A percentile compares a stretch with the other conserved stretches of the same genome.
These are phyloP conservation scores for Drosophila bipectinata DNA, from an alignment of 1,140 invertebrate species.

Conservation along the genomic window DNA sequence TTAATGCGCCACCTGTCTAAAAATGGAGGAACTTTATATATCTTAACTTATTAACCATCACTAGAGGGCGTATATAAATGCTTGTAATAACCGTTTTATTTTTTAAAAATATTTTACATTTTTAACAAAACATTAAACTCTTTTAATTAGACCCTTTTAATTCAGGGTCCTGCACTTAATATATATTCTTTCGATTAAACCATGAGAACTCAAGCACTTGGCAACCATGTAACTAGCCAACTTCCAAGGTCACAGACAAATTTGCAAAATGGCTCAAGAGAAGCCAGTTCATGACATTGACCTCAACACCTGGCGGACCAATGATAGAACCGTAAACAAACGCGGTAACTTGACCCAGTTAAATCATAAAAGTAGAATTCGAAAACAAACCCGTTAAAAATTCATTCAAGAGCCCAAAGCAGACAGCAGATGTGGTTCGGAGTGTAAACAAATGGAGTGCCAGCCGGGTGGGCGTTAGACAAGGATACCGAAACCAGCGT, in stretches of 20 bases:
- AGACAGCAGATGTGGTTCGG: conserved; percentile 16
- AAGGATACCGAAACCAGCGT: conserved; percentile 1
- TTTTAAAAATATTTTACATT: too few species aligned
- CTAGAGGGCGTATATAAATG: neutral
- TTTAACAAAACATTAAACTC: too few species aligned
- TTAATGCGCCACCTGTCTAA: neutral
- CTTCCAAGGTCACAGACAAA: conserved; percentile 7
- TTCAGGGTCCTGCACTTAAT: too few species aligned
- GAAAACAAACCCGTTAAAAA: conserved; percentile 4
- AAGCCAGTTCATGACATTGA: conserved; percentile 41
- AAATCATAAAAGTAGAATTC: conserved; percentile 18
- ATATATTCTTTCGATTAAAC: too few species aligned
- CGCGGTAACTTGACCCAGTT: conserved; percentile 26
- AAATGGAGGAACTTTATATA: neutral
- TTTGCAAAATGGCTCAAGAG: conserved; percentile 16
- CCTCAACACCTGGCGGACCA: conserved; percentile 28
- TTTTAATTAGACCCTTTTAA: too few species aligned
- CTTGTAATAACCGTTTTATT: neutral
- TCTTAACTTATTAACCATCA: neutral
- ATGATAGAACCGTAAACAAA: conserved; percentile 22
- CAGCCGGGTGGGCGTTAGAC: conserved; percentile 5
- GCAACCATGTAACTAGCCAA: neutral
- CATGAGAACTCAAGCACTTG: neutral
- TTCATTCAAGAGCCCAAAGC: conserved; percentile 10
- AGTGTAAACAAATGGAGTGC: conserved; percentile 42